phyloP scores from a whole-genome alignment of 92 coral and sea anemone genomes.

The Heliopora coerulea region DNA sequence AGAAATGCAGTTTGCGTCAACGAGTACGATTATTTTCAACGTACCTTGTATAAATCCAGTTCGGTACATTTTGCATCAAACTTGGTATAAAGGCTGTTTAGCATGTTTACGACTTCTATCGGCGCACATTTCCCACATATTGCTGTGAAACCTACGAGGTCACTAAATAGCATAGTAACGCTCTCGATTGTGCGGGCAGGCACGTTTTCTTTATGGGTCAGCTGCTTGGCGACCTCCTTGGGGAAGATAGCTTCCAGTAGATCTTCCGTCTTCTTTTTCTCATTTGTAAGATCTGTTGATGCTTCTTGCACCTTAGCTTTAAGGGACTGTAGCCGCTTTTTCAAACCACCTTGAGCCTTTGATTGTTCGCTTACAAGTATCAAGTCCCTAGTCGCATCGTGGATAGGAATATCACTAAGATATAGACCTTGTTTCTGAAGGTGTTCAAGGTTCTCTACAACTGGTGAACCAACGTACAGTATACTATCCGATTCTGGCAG shows the following conservation, averaged over 20 bases:
- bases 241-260: slow-evolving; percentile 80
- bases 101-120: slow-evolving; percentile 88
- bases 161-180: slow-evolving; percentile 85
- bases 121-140: slow-evolving; percentile 80
- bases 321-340: slow-evolving; percentile 72
- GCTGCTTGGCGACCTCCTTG: slow-evolving; percentile 72
- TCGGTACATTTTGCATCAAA: slow-evolving; percentile 81
- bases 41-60: slow-evolving; percentile 81
- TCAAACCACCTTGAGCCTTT: slow-evolving; percentile 75
- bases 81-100: slow-evolving; percentile 68
- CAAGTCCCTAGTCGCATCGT: slow-evolving; percentile 84
- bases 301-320: slow-evolving; percentile 71
- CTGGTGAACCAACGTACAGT: slow-evolving; percentile 79
- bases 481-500: slow-evolving; percentile 74
- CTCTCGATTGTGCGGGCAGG: slow-evolving; percentile 77
- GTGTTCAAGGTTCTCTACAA: slow-evolving; percentile 73
- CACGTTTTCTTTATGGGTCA: slow-evolving; percentile 70
- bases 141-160: slow-evolving; percentile 86
- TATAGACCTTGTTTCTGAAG: slow-evolving; percentile 75
- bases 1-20: no score
- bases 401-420: slow-evolving; percentile 84
- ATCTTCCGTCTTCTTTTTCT: slow-evolving; percentile 84
- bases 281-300: slow-evolving; percentile 67
- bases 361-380: slow-evolving; percentile 87
- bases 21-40: background rate